Conservation (phyloP, 2,113 vertebrate species). For the Nothocercus nigrocapillus region DNA sequence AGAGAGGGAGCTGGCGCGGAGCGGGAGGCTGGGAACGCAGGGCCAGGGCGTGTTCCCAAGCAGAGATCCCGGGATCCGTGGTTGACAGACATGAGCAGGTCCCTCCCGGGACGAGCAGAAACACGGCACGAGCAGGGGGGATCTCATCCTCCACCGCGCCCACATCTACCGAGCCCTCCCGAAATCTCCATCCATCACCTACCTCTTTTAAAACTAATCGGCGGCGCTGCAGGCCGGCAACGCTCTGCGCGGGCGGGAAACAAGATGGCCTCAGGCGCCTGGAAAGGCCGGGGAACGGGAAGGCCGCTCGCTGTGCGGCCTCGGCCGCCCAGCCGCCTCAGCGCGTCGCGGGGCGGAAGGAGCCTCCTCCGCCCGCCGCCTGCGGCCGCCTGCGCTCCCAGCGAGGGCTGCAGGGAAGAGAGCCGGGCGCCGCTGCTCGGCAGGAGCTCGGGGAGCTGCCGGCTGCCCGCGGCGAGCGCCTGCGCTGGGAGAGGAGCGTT, state of each 20-base stretch:
- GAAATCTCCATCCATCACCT: constrained; percentile 53
- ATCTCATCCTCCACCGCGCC: constrained; percentile 43
- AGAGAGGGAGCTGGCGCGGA: neutral
- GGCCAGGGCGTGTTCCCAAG: neutral
- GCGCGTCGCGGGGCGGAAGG: too few species aligned
- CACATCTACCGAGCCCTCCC: constrained; percentile 33
- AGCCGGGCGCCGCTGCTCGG: neutral
- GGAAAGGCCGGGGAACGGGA: neutral
- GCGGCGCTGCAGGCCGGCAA: constrained; percentile 24
- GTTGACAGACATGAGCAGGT: neutral
- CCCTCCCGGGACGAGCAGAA: neutral
- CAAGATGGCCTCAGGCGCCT: constrained; percentile 25
- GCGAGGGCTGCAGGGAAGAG: too few species aligned
- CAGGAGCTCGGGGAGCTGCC: neutral
- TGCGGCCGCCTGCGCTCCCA: too few species aligned
- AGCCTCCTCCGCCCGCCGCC: too few species aligned
- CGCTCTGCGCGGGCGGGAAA: constrained; percentile 12
- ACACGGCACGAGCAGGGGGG: neutral
- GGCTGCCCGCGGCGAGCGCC: neutral
- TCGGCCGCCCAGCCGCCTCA: too few species aligned
- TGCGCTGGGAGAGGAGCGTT: neutral
- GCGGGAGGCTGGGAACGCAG: neutral
- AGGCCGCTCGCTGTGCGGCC: too few species aligned
- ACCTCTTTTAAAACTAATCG: constrained; percentile 47
- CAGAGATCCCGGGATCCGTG: neutral